Evolutionary conservation across 2,113 vertebrate species (phyloP).

Genomic region (Mormoops blainvillei): DNA sequence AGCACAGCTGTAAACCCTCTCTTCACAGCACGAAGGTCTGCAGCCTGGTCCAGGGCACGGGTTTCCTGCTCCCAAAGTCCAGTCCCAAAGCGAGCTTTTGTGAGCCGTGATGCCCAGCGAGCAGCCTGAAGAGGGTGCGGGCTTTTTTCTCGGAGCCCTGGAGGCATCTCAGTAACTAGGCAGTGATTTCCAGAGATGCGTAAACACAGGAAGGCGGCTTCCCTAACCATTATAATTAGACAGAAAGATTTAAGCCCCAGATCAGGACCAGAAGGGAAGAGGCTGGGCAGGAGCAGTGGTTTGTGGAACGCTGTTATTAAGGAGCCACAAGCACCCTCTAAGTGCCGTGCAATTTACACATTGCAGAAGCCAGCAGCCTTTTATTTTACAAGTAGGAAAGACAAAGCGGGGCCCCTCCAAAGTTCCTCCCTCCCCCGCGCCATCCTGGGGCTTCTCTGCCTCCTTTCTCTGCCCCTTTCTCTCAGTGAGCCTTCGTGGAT

Average conservation of each 20-base stretch:
- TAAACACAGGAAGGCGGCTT: background rate
- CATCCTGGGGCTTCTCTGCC: background rate
- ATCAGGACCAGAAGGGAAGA: background rate
- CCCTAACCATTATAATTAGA: background rate
- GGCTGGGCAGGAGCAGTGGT: background rate
- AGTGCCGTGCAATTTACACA: background rate
- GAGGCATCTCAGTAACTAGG: background rate
- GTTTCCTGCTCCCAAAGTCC: background rate
- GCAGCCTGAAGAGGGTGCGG: accelerated
- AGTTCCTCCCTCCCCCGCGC: background rate
- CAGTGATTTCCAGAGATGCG: background rate
- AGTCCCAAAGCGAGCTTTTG: background rate
- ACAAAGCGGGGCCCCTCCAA: background rate
- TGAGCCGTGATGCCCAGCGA: accelerated
- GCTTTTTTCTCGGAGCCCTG: background rate
- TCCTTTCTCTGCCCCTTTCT: background rate
- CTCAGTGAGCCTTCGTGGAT: background rate
- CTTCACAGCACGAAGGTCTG: background rate
- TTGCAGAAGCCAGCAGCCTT: background rate
- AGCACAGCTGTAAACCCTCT: accelerated
- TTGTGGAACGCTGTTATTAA: conserved; percentile 6
- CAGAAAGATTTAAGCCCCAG: conserved; percentile 14
- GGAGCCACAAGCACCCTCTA: background rate
- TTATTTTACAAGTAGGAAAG: background rate
- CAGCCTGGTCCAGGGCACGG: background rate